A percentile compares a stretch with the other conserved stretches of the same genome.
These are phyloP conservation scores for Pseudococcus jackbeardsleyi DNA, from an alignment of 2,888 invertebrate genomes.

Conservation along the genomic window DNA sequence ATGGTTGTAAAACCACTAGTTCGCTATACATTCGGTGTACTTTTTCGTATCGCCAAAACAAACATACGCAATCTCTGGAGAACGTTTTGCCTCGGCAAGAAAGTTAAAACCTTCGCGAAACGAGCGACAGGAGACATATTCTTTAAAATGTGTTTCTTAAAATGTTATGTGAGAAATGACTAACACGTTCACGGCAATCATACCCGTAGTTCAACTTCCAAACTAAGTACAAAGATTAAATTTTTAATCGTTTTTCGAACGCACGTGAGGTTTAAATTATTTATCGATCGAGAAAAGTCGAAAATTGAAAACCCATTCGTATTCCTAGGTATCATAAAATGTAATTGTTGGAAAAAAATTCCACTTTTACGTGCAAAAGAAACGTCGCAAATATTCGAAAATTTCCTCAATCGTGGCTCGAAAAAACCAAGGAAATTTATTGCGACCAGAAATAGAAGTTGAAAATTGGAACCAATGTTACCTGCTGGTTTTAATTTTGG, in stretches of 20 bases:
- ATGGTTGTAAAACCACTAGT: slow-evolving; percentile 52
- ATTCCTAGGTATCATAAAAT: background rate
- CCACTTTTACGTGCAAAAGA: background rate
- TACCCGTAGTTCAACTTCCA: slow-evolving; percentile 6
- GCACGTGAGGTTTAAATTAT: background rate
- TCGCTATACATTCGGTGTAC: background rate
- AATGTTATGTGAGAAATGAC: slow-evolving; percentile 42
- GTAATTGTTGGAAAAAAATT: background rate
- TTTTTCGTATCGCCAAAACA: background rate
- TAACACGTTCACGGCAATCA: background rate
- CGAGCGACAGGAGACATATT: slow-evolving; percentile 61
- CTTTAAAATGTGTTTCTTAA: slow-evolving; percentile 53
- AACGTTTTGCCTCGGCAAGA: slow-evolving; percentile 34
- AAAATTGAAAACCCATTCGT: background rate
- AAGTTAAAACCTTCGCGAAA: slow-evolving; percentile 54
- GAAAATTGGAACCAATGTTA: slow-evolving; percentile 14
- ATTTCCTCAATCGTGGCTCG: background rate
- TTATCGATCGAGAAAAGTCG: background rate
- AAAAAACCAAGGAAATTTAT: slow-evolving; percentile 1
- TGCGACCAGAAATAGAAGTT: background rate
- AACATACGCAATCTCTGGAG: slow-evolving; percentile 41
- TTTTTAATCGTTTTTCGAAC: slow-evolving; percentile 18
- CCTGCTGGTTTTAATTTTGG: slow-evolving; percentile 46
- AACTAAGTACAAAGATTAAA: background rate
- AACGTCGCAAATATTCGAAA: background rate